Evolutionary conservation across 1,140 invertebrate species (phyloP), one percentile per base, ranked within the genome.

Genomic region (Papilio glaucus): DNA sequence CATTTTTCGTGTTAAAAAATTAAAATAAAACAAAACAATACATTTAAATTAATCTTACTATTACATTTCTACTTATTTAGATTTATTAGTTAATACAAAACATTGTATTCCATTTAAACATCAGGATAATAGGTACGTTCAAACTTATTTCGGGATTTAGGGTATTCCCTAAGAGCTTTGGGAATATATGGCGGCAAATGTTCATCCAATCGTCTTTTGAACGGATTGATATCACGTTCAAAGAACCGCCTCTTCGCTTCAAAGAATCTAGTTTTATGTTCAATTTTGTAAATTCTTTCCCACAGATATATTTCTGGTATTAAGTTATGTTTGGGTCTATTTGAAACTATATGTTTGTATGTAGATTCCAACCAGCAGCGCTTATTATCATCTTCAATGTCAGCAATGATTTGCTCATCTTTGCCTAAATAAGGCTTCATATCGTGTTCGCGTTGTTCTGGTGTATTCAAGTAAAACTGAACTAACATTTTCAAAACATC

Each of bases 251-350:
- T 89, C 81, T 93, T 95, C n/a, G 95, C 93, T 75, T 97, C 96
- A 85, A 96, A 83, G 42, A 94, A 94, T 71, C 96, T 90, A 0
- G 95, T 96, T 13, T 96, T 94, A 74, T 95, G 83, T 78, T 95
- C 87, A 42, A 96, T 95, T 84, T 96, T 96, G 81, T 96, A 98
- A 69, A 97, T 95, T 62, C 94, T 94, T 77, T 97, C 96, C 96
- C 96, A 98, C 62, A 95, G 77, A 76, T 96, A 96, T 38, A 95
- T 93, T 92, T 97, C 96, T 33, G 96, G 95, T 33, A 89, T 10
- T 49, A 94, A 79, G 39, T 94, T 93, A 77, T 95, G 94, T 62
- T 95, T 94, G 0, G 94, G 94, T 79, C 95, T 93, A 81, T 96
- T 96, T 1, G 95, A 94, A 29, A 95, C 91, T 71, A 97, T 82